phyloP scores from a whole-genome alignment of 1,140 invertebrate genomes.

The Cydia strobilella region DNA sequence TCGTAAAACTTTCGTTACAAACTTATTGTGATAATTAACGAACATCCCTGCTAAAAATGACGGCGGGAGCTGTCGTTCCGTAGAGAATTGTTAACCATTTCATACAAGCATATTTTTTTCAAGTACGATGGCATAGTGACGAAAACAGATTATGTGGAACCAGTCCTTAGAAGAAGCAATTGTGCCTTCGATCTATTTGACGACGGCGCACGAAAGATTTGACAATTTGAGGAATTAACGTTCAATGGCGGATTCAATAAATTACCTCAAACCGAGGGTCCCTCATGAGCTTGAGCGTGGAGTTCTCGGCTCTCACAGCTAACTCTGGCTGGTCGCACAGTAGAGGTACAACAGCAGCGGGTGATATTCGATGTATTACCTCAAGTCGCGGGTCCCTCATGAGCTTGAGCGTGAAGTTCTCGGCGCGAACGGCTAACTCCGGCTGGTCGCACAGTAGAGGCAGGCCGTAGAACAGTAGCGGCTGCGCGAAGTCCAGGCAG shows the following conservation, averaged over 20 bases:
- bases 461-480: conserved; percentile 92
- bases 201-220: too few species aligned
- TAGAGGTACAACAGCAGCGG: conserved; percentile 89
- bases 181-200: too few species aligned
- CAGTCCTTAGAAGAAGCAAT: too few species aligned
- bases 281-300: conserved; percentile 84
- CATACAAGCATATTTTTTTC: too few species aligned
- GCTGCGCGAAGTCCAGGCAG: conserved; percentile 88
- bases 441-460: conserved; percentile 84
- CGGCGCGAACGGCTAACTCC: conserved; percentile 80
- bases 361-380: conserved; percentile 45
- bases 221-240: too few species aligned
- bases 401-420: conserved; percentile 82
- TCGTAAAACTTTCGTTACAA: neutral
- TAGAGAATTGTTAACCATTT: too few species aligned
- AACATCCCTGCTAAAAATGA: too few species aligned
- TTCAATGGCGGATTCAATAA: too few species aligned
- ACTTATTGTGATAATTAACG: too few species aligned
- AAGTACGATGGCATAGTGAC: too few species aligned
- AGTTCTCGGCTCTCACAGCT: conserved; percentile 80
- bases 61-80: too few species aligned
- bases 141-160: too few species aligned
- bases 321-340: conserved; percentile 82
- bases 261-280: conserved; percentile 86
- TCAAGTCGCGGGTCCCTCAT: conserved; percentile 87